Percentiles rank a stretch among this genome's conserved stretches.
Conservation (phyloP, 2,113 vertebrate genomes). For the Tetrao urogallus region DNA sequence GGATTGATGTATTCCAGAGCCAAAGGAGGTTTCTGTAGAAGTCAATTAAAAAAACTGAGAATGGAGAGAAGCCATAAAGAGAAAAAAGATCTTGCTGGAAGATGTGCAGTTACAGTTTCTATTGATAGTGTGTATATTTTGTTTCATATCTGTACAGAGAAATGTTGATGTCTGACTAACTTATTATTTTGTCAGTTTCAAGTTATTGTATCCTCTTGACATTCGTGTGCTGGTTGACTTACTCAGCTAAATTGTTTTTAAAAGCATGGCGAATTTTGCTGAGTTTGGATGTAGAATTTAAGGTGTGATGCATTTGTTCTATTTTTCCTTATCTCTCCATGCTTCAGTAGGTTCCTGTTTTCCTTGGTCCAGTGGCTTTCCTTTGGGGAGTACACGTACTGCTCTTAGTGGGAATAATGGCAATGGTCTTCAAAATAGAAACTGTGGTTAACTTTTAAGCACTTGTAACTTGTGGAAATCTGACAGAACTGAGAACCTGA, state of each 20-base stretch:
- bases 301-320: background rate
- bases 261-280: background rate
- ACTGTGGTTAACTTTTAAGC: background rate
- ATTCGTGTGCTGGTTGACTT: background rate
- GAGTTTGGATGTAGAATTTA: background rate
- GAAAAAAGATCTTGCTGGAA: background rate
- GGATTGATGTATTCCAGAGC: background rate
- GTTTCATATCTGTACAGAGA: background rate
- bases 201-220: background rate
- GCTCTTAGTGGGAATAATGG: background rate
- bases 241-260: background rate
- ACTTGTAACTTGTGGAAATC: background rate
- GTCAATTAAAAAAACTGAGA: background rate
- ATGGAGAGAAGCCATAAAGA: background rate
- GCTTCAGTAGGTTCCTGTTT: background rate
- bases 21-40: background rate
- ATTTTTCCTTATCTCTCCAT: background rate
- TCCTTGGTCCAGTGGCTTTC: background rate
- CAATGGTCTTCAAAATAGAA: background rate
- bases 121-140: background rate
- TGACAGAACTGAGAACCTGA: background rate
- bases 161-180: background rate
- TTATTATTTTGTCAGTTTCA: background rate
- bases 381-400: background rate
- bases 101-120: background rate